Evolutionary conservation across 2,797 vertebrate species (phyloP).

Genomic region (Lepus townsendii): DNA sequence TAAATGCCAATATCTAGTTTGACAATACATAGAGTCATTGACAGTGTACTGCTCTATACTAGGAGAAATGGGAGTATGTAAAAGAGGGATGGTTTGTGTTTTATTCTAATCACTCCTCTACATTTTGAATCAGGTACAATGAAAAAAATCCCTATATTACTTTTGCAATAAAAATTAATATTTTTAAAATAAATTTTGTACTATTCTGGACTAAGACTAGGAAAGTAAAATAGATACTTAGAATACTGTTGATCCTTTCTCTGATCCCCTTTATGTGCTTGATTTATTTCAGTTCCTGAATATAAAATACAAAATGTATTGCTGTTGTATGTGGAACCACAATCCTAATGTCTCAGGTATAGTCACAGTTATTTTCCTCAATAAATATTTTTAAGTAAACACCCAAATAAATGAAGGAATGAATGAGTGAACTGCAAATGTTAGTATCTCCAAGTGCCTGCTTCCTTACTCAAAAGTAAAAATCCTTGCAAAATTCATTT

Average conservation of each 20-base stretch:
- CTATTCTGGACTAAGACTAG: neutral
- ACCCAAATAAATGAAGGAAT: neutral
- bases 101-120: neutral
- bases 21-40: neutral
- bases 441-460: neutral
- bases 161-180: neutral
- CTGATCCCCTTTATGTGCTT: neutral
- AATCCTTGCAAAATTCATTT: neutral
- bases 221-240: conserved; percentile 29
- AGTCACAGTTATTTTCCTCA: neutral
- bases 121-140: neutral
- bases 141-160: neutral
- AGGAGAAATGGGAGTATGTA: neutral
- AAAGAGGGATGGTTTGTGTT: neutral
- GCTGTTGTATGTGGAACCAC: neutral
- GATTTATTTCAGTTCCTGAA: neutral
- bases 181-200: neutral
- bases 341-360: neutral
- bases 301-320: neutral
- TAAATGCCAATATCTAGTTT: neutral
- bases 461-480: neutral
- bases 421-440: neutral
- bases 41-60: neutral
- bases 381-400: conserved; percentile 7
- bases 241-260: neutral